Conservation (phyloP, 2,113 vertebrate genomes). For the Uropsilus gracilis region DNA sequence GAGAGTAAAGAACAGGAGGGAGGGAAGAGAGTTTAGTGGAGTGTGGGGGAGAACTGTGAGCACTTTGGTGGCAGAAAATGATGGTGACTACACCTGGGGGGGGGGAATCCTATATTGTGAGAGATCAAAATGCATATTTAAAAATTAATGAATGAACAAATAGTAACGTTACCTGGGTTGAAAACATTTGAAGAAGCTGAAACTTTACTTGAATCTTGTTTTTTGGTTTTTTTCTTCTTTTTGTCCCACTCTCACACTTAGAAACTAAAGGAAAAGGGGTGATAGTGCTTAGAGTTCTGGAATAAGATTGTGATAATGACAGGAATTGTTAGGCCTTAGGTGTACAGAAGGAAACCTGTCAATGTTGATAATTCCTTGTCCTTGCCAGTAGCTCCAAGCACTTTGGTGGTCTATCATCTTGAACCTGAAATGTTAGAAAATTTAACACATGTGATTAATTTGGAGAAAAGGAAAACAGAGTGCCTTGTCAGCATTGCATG, state of each 20-base stretch:
- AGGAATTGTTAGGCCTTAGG: background rate
- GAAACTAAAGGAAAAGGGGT: background rate
- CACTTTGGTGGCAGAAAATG: too few relatives aligned
- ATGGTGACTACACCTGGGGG: too few relatives aligned
- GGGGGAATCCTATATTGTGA: too few relatives aligned
- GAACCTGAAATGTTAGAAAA: background rate
- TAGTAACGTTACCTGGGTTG: background rate
- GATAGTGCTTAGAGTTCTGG: background rate
- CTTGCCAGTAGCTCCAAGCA: background rate
- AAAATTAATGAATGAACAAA: too few relatives aligned
- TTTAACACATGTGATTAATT: background rate
- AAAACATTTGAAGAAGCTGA: background rate
- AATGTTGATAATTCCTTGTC: rapidly evolving
- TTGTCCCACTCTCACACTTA: background rate
- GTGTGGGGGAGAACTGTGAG: too few relatives aligned
- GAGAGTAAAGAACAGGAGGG: too few relatives aligned
- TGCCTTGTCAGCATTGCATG: background rate
- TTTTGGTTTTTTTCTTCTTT: background rate
- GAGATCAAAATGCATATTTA: too few relatives aligned
- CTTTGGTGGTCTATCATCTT: background rate
- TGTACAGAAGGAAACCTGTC: background rate
- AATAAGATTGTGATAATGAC: conserved; percentile 2
- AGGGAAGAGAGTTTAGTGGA: too few relatives aligned
- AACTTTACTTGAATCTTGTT: background rate
- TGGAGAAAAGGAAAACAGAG: background rate